A percentile compares a stretch with the other conserved stretches of the same genome.
These are phyloP conservation scores for Drosophila miranda DNA, from an alignment of 1,140 invertebrate species.

Conservation along the genomic window DNA sequence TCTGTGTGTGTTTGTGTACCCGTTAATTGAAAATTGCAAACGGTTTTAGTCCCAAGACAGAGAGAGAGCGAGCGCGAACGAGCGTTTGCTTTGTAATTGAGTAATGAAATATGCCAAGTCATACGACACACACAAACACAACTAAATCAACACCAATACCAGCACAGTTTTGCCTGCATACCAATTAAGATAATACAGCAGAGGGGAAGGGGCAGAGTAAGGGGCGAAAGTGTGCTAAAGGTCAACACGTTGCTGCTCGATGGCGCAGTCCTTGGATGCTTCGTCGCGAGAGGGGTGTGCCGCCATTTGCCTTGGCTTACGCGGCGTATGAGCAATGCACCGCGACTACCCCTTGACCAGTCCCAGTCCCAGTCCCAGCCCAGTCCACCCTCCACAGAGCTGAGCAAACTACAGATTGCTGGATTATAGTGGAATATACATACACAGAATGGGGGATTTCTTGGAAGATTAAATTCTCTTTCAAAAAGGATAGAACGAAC, in stretches of 20 bases:
- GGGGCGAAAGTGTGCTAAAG: conserved; percentile 30
- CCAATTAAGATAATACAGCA: conserved; percentile 53
- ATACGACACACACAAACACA: conserved; percentile 20
- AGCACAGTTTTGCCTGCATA: conserved; percentile 30
- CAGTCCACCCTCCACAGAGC: neutral
- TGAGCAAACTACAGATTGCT: too few species aligned
- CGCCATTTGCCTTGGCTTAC: conserved; percentile 13
- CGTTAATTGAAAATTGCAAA: conserved; percentile 72
- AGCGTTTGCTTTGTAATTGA: conserved; percentile 70
- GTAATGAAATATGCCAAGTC: conserved; percentile 64
- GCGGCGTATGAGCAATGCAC: conserved; percentile 18
- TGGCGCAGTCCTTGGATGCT: conserved; percentile 40
- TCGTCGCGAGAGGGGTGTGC: conserved; percentile 3
- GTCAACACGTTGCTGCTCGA: conserved; percentile 28
- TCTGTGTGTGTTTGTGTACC: neutral
- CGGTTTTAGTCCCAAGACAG: conserved; percentile 22
- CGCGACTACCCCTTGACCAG: too few species aligned
- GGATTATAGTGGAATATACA: neutral
- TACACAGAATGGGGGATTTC: neutral
- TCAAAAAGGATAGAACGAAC: too few species aligned
- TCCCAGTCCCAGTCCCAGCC: too few species aligned
- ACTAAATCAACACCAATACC: conserved; percentile 6
- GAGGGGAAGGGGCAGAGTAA: neutral
- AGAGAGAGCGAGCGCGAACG: neutral
- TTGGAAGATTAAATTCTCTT: too few species aligned